Evolutionary conservation across 2,797 vertebrate genomes (phyloP), one percentile per base, ranked within the genome.

Genomic region (Anisognathus igniventris): DNA sequence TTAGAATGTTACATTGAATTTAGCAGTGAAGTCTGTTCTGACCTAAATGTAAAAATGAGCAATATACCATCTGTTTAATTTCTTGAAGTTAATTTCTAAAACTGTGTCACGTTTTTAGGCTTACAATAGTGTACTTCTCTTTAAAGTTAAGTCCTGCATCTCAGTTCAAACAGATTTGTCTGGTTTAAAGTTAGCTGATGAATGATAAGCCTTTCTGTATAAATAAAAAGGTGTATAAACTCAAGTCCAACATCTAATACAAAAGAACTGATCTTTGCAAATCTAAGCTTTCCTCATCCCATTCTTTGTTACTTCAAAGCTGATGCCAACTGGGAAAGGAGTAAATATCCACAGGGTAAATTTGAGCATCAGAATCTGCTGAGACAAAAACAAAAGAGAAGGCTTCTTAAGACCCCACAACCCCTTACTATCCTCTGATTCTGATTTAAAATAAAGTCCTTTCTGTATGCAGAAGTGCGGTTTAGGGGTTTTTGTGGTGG

Each of bases 301-400:
- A 9, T 86, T 39, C 47, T 95, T 73, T 68, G 48, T 33, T 86
- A 80, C 62, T 90, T 92, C 71, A 88, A 88, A 96, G 86, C 84
- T 77, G n/a, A 44, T 86, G 67, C 24, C 7, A 18, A 19, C 37
- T 88, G 90, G 77, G 93, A 81, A 93, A 81, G 37, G 19, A 86
- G 57, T 93, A 73, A 91, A 92, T 83, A 74, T 54, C 85, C 62
- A 24, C 51, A 90, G 88, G 79, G 73, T 75, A 76, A 93, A 60
- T 48, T 71, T 45, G 30, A 79, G 48, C 74, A 75, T 84, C 83
- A 70, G 48, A 66, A 88, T 88, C 65, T 77, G 51, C 75, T 62
- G 57, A 81, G 57, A 68, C 48, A 79, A 86, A 88, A 86, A 28
- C 54, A 50, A 65, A 91, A 83, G 71, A 44, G 47, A 84, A 85